Evolutionary conservation across 2,797 vertebrate species (phyloP).

Genomic region (Alectoris magna): DNA sequence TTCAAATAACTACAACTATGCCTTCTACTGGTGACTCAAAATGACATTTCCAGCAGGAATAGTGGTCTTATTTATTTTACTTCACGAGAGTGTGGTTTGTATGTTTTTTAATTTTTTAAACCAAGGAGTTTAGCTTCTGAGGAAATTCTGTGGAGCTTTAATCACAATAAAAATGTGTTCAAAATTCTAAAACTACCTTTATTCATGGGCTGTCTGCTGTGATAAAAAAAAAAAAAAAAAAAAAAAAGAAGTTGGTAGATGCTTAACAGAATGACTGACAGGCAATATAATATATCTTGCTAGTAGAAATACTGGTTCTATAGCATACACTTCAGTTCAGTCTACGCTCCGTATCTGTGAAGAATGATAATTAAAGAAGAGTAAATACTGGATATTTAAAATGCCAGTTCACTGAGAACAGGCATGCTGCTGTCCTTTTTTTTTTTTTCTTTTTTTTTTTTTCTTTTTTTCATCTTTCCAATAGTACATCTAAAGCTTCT

Average conservation of each 20-base stretch:
- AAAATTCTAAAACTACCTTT: neutral
- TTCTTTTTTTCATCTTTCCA: neutral
- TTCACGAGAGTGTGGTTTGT: neutral
- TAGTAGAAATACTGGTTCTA: neutral
- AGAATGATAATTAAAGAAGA: conserved; percentile 32
- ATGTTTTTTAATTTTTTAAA: neutral
- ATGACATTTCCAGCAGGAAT: neutral
- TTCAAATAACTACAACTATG: neutral
- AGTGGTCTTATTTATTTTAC: neutral
- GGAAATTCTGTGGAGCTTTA: neutral
- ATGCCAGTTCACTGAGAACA: neutral
- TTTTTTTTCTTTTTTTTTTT: neutral
- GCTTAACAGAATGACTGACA: conserved; percentile 54
- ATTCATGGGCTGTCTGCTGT: neutral
- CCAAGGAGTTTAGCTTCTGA: neutral
- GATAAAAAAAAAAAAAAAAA: neutral
- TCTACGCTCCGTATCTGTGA: neutral
- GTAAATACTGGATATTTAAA: conserved; percentile 21
- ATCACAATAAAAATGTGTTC: neutral
- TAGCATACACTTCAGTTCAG: neutral
- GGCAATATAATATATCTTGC: conserved; percentile 2
- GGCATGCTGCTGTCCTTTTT: neutral
- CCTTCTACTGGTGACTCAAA: neutral
- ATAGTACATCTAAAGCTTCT: neutral
- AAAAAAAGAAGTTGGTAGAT: neutral